These are phyloP conservation scores for Temnopleurus reevesii DNA, from an alignment of 53 echinoderm and acorn worm species.

Conservation along the genomic window DNA sequence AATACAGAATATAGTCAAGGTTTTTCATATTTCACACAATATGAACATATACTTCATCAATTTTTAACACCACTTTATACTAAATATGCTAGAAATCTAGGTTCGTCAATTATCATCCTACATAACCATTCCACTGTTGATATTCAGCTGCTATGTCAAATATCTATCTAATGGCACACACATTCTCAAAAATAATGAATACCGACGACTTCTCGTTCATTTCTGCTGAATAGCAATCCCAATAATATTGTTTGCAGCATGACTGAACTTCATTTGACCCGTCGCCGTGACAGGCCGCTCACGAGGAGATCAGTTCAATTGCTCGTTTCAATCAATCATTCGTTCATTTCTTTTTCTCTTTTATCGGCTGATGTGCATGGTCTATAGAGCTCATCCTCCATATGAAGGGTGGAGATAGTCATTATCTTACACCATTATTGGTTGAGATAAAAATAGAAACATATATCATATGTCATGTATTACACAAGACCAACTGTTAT, in stretches of 20 bases:
- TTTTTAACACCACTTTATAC: no score
- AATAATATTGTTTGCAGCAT: conserved; percentile 31
- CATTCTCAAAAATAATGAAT: no score
- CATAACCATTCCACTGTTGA: no score
- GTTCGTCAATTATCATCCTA: no score
- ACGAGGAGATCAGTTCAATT: background rate
- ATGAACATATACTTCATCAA: no score
- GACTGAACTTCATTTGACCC: background rate
- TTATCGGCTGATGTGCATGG: background rate
- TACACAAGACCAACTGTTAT: background rate
- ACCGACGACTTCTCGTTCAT: background rate
- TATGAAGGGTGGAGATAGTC: background rate
- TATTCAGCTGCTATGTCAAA: no score
- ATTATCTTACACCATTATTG: conserved; percentile 26
- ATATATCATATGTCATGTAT: background rate
- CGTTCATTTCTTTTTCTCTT: background rate
- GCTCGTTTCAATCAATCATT: background rate
- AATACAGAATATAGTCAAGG: no score
- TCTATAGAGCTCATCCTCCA: background rate
- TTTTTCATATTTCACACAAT: no score
- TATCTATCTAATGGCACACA: no score
- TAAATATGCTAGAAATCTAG: no score
- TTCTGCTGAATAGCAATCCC: conserved; percentile 3
- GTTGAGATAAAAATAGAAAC: background rate
- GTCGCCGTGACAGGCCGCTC: background rate